Evolutionary conservation across 2,888 invertebrate species (phyloP).

Genomic region (Agapostemon virescens): DNA sequence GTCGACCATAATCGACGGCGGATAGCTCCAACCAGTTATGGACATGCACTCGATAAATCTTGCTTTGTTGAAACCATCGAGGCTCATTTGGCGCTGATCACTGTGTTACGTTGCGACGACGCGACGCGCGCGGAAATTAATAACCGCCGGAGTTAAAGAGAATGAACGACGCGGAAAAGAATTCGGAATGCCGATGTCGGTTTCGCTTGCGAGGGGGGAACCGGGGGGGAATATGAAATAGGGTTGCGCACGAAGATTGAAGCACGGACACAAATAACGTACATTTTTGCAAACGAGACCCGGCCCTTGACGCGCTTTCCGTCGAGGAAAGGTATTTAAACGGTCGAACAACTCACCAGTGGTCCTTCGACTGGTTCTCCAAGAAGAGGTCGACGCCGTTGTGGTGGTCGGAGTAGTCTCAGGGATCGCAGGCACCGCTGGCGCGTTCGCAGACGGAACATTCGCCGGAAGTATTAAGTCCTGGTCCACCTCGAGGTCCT

Average conservation of each 20-base stretch:
- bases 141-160: not conserved
- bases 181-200: not conserved
- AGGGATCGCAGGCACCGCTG: constrained; percentile 71
- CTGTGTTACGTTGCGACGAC: not conserved
- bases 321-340: constrained; percentile 12
- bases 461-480: constrained; percentile 68
- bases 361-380: constrained; percentile 77
- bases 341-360: constrained; percentile 69
- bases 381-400: constrained; percentile 80
- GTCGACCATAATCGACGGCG: constrained; percentile 32
- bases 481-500: constrained; percentile 70
- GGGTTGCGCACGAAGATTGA: not conserved
- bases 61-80: constrained; percentile 6
- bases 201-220: not conserved
- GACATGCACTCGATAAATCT: constrained; percentile 20
- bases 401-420: constrained; percentile 73
- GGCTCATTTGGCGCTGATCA: constrained; percentile 9
- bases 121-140: constrained; percentile 5
- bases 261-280: not conserved
- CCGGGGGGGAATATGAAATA: not conserved
- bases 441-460: constrained; percentile 67
- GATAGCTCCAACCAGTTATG: constrained; percentile 28
- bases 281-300: not conserved
- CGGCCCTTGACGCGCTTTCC: not conserved
- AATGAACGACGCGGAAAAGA: not conserved